A percentile compares a stretch with the other conserved stretches of the same genome.
These are phyloP conservation scores for Entomobrya multifasciata DNA, from an alignment of 2,888 invertebrate genomes.

Conservation along the genomic window DNA sequence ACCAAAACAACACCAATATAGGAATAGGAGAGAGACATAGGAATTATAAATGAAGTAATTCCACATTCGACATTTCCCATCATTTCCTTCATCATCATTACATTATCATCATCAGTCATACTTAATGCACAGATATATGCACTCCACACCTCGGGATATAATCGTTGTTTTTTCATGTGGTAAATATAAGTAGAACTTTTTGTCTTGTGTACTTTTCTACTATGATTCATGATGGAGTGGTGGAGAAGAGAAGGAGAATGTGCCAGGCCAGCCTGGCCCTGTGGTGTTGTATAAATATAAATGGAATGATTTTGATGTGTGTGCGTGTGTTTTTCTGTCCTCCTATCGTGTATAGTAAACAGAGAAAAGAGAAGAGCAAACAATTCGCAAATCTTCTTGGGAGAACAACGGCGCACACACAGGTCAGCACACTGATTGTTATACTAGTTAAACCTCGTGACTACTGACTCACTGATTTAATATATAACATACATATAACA, in stretches of 20 bases:
- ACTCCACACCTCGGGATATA: background rate
- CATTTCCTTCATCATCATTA: slow-evolving; percentile 53
- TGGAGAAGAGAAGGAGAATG: background rate
- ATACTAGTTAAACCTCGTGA: background rate
- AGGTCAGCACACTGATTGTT: slow-evolving; percentile 22
- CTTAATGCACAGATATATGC: background rate
- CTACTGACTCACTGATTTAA: no score
- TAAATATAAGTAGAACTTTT: background rate
- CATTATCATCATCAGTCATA: slow-evolving; percentile 30
- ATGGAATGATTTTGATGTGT: background rate
- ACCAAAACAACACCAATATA: background rate
- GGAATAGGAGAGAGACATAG: background rate
- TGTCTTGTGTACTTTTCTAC: background rate
- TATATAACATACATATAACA: background rate
- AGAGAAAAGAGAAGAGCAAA: slow-evolving; percentile 44
- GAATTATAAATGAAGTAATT: slow-evolving; percentile 56
- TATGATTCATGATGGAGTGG: background rate
- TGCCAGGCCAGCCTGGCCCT: no score
- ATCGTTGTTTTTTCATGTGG: background rate
- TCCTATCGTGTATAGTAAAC: background rate
- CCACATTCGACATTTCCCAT: slow-evolving; percentile 62
- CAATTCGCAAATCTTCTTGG: slow-evolving; percentile 46
- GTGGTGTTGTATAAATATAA: no score
- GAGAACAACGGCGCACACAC: slow-evolving; percentile 18
- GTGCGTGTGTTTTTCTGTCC: background rate